Base-by-base conservation (phyloP, 2,113 vertebrate genomes). In the Etheostoma cragini region DNA sequence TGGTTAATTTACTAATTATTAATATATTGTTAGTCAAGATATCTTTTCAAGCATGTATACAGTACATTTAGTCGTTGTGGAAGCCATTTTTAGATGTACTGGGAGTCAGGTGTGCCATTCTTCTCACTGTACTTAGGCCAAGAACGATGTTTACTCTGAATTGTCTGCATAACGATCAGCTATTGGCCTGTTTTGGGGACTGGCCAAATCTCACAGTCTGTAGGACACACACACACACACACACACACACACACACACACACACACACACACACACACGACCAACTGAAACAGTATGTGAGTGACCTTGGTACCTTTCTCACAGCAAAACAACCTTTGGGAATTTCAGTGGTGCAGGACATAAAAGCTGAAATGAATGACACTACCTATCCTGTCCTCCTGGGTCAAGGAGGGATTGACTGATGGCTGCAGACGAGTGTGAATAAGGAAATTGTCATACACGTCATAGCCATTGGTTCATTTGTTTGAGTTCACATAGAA, bases 401-500 rank as follows among this genome's bases (percentile, higher is more conserved):
- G 38, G 14, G 52, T 61, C 26, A 24, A 50, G 74, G 76, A 62
- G 79, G 76, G 79, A 66, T 57, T 72, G 67, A 60, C 52, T 67
- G 47, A 84, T 68, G 58, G 19, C 5, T 19, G 33, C 3, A n/a
- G 45, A 79, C 33, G 53, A 67, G 81, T 72, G 76, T 70, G 61
- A 69, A 30, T 72, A 62, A 68, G 67, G 19, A 10, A 67, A 38
- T 75, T 19, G 15, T 62, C 47, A 17, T 26, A 16, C 15, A n/a
- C n/a, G 42, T 77, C 81, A 82, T 7, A 54, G 58, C 14, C 57
- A 16, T 52, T 26, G 70, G 15, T 70, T 64, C 30, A 6, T 63
- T 78, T 88, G 81, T 89, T 87, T 88, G 53, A 81, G 16, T 85
- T 82, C 62, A 68, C 68, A 75, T 88, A 3, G 57, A 88, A 83